phyloP scores from a whole-genome alignment of 1,140 invertebrate genomes.

The Macrobrachium rosenbergii region DNA sequence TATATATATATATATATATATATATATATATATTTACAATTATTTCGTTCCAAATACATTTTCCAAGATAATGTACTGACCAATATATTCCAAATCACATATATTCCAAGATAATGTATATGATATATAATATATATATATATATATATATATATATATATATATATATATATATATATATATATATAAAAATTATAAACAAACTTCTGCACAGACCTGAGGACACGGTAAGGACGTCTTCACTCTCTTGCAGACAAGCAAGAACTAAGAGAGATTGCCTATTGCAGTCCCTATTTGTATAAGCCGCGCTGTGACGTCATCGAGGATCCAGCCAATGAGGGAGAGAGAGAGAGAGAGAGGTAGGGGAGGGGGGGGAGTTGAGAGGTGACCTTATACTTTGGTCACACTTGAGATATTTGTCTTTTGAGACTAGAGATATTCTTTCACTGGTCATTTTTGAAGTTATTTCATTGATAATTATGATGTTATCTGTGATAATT shows the following conservation, averaged over 20 bases:
- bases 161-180: conserved; percentile 8
- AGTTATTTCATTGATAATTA: too few relatives aligned
- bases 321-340: background rate
- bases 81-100: too few relatives aligned
- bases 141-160: conserved; percentile 16
- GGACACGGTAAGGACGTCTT: background rate
- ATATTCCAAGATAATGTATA: background rate
- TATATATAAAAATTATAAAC: too few relatives aligned
- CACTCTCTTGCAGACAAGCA: background rate
- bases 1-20: background rate
- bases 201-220: too few relatives aligned
- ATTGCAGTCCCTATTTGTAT: background rate
- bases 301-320: background rate
- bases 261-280: background rate
- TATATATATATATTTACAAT: conserved; percentile 24
- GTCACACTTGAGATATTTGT: too few relatives aligned
- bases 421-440: too few relatives aligned
- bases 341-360: background rate
- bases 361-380: background rate
- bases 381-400: background rate
- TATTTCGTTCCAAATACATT: too few relatives aligned
- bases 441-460: too few relatives aligned
- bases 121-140: background rate
- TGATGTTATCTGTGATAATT: too few relatives aligned
- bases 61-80: too few relatives aligned